Conservation (phyloP, 2,797 vertebrate genomes). For the Gephyroberyx darwinii region DNA sequence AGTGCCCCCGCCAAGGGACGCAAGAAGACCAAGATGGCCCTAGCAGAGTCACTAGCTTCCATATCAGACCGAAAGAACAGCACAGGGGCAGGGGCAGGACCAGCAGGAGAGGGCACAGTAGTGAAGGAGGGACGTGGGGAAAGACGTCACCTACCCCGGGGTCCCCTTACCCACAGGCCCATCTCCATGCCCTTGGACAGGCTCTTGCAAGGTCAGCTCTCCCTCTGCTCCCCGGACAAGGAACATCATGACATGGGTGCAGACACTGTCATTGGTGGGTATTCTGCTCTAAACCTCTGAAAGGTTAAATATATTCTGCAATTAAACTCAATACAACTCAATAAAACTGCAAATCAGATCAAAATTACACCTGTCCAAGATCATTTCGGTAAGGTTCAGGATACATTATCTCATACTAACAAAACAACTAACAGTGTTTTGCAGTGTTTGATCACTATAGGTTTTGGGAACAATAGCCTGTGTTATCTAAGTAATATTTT, state of each 20-base stretch:
- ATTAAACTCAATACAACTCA: no score
- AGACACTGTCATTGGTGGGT: constrained; percentile 86
- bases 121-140: constrained; percentile 56
- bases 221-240: constrained; percentile 77
- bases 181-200: constrained; percentile 93
- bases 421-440: constrained; percentile 10
- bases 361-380: constrained; percentile 2
- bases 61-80: constrained; percentile 72
- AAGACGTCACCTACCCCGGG: constrained; percentile 77
- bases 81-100: constrained; percentile 49
- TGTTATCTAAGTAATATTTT: constrained; percentile 12
- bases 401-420: background rate
- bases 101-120: constrained; percentile 64
- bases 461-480: background rate
- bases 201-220: constrained; percentile 85
- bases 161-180: constrained; percentile 85
- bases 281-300: constrained; percentile 9
- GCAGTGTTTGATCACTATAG: background rate
- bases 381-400: background rate
- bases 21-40: constrained; percentile 93
- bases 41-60: constrained; percentile 82
- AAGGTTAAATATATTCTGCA: background rate
- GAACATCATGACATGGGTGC: constrained; percentile 73
- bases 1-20: constrained; percentile 95
- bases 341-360: constrained; percentile 16